Base-by-base conservation (phyloP, 53 echinoderm and acorn worm genomes). In the Hippasteria phrygiana region DNA sequence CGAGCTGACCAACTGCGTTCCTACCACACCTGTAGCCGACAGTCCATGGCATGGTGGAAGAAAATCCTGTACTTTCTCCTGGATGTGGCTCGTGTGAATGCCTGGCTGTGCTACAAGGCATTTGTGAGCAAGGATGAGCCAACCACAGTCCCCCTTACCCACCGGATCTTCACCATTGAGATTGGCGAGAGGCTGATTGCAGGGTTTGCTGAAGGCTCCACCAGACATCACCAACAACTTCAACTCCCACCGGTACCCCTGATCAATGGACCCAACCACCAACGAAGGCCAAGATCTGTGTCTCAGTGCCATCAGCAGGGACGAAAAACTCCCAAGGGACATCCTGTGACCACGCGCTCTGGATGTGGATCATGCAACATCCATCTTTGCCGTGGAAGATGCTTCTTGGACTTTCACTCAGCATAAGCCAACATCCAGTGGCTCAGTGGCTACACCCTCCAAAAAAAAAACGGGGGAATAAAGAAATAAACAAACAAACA, bases 1-100 rank as follows among this genome's bases (percentile, higher is more conserved):
- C 75, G 88, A 4, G 88, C 88, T 4, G 72, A 88, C 43, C 88
- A 88, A 22, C 88, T 88, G 27, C 35, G 76, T 2, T 59, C 76
- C 0, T 75, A 88, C 59, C 74, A 59, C 17, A 34, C 75, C 39
- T 74, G 75, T 12, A 22, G 33, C 22, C 32, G 73, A 8, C 71
- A 87, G 48, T 48, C 48, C 10, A 73, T 35, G 22, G 47, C 43
- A 63, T n/a, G n/a, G n/a, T n/a, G n/a, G n/a, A n/a, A n/a, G n/a
- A n/a, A n/a, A n/a, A n/a, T n/a, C n/a, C n/a, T n/a, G n/a, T n/a
- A n/a, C n/a, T n/a, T n/a, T n/a, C n/a, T n/a, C n/a, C n/a, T n/a
- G n/a, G n/a, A n/a, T n/a, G n/a, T n/a, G n/a, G n/a, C n/a, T n/a
- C n/a, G n/a, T n/a, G n/a, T n/a, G n/a, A n/a, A n/a, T n/a, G n/a